These are phyloP conservation scores for Rhingia campestris DNA, from an alignment of 2,888 invertebrate genomes.

Conservation along the genomic window DNA sequence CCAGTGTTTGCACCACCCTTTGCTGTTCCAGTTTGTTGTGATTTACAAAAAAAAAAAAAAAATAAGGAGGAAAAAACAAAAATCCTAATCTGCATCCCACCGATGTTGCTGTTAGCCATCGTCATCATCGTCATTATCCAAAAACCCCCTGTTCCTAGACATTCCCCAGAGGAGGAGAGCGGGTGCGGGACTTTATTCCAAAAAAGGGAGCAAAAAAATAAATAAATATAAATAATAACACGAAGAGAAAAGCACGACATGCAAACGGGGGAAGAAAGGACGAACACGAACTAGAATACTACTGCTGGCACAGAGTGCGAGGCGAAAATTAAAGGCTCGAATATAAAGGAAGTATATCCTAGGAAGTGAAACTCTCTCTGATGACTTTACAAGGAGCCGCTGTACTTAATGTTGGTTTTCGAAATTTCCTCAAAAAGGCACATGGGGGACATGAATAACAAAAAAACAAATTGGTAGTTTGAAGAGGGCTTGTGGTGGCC, in stretches of 20 bases:
- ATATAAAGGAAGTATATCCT: conserved; percentile 9
- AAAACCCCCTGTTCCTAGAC: conserved; percentile 36
- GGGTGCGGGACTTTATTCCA: conserved; percentile 52
- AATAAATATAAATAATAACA: conserved; percentile 66
- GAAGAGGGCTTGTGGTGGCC: not conserved
- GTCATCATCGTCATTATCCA: conserved; percentile 29
- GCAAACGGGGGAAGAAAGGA: conserved; percentile 44
- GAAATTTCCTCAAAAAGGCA: not conserved
- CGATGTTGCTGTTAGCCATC: conserved; percentile 41
- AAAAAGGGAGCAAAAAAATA: conserved; percentile 39
- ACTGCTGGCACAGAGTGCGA: conserved; percentile 11
- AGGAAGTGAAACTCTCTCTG: conserved; percentile 41
- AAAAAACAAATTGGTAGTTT: not conserved
- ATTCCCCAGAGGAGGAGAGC: conserved; percentile 49
- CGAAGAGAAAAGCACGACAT: conserved; percentile 53
- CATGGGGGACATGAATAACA: not conserved
- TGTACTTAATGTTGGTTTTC: conserved; percentile 45
- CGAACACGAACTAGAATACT: conserved; percentile 44
- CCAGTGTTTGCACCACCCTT: conserved; percentile 6
- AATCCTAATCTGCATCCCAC: conserved; percentile 53
- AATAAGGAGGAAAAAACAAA: not conserved
- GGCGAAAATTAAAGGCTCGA: conserved; percentile 48
- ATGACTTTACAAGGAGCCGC: conserved; percentile 44
- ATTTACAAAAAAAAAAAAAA: conserved; percentile 26
- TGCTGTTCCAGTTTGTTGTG: conserved; percentile 62